Evolutionary conservation across 35 echinoderm and acorn worm species (phyloP), one percentile per base, ranked within the genome.

Genomic region (Acanthaster planci): DNA sequence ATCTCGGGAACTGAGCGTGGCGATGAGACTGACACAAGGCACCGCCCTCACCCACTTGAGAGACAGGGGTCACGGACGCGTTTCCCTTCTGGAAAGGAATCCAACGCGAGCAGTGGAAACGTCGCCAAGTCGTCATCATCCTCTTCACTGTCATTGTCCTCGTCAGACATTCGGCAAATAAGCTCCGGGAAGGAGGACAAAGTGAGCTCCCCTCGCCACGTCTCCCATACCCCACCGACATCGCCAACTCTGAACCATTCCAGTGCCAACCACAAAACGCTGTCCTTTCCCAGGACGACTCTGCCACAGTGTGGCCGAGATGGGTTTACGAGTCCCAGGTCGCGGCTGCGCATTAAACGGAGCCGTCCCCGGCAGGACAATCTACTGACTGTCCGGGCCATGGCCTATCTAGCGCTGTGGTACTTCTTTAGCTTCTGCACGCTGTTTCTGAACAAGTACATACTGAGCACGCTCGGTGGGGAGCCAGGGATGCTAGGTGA

Each of bases 341-440:
- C 64, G 2, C 18, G 64, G 30, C 34, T 72, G 34, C 26, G 64
- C 10, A 21, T 29, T 0, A 72, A 29, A 29, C 22, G 23, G 34
- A 72, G 34, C 64, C 26, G 34, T 12, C 30, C 64, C 2, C 29
- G 36, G 75, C 76, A 80, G 40, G 95, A 97, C 75, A 90, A 88
- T 54, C 60, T 97, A 14, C 23, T 97, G 67, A 93, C 91, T 18
- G 10, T 44, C 36, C 80, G 55, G 5, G 95, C 95, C 5, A 44
- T 97, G 9, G 51, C 19, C 2, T 97, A 97, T 53, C 59, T 97
- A 18, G 17, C 79, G 4, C 60, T 93, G 55, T 97, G 95, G 95
- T 93, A 97, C 52, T 88, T 97, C 76, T 97, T 93, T 56, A 97
- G 95, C 81, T 97, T 97, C 81, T 97, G 95, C 76, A 97, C 95